These are phyloP conservation scores for Sycophila texana DNA, from an alignment of 2,888 invertebrate species.

Conservation along the genomic window DNA sequence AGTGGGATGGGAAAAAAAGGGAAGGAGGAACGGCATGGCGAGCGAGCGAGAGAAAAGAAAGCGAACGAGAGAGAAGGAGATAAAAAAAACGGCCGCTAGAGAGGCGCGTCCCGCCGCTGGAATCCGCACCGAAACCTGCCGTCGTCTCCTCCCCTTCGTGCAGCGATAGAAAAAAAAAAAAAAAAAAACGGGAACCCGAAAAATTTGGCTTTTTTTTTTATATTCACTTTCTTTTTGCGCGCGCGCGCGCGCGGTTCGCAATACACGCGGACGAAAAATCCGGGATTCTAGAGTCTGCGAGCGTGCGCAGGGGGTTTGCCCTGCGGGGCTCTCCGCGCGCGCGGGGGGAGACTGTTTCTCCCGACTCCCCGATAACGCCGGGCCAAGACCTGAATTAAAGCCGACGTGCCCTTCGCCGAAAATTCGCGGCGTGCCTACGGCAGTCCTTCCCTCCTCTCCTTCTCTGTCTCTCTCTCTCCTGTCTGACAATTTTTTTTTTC, in stretches of 20 bases:
- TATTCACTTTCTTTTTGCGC: too few relatives aligned
- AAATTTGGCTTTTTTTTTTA: too few relatives aligned
- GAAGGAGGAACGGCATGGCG: not conserved
- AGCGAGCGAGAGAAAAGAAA: conserved; percentile 23
- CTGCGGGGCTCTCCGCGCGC: too few relatives aligned
- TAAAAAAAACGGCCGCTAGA: conserved; percentile 5
- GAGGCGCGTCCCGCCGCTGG: too few relatives aligned
- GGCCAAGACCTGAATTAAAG: conserved; percentile 1
- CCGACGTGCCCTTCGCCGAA: not conserved
- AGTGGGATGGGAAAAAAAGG: not conserved
- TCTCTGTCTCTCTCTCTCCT: conserved; percentile 17
- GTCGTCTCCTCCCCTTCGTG: too few relatives aligned
- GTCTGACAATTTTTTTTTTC: conserved; percentile 12
- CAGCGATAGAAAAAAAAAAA: too few relatives aligned
- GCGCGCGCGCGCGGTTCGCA: too few relatives aligned
- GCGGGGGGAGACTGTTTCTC: not conserved
- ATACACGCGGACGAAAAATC: too few relatives aligned
- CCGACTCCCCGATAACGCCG: conserved; percentile 7
- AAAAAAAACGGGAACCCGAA: too few relatives aligned
- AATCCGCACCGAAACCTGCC: too few relatives aligned
- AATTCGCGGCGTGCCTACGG: not conserved
- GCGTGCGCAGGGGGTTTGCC: too few relatives aligned
- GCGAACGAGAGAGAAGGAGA: not conserved
- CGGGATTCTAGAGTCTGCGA: too few relatives aligned
- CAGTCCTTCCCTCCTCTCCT: not conserved